Conservation (phyloP, 2,797 vertebrate genomes). For the Tapera naevia region DNA sequence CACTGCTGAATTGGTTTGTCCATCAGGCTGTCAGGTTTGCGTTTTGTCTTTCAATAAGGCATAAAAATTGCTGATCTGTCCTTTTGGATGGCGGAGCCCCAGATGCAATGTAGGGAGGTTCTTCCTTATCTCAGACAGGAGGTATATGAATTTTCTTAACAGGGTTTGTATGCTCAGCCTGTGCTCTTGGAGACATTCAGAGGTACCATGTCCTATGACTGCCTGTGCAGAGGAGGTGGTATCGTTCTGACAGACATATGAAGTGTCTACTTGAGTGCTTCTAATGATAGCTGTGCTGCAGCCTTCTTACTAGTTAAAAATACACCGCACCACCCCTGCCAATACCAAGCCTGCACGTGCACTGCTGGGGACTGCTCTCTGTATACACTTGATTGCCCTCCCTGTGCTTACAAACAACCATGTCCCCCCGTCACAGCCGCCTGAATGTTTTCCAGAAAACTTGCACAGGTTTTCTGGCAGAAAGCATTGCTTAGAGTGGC, state of each 20-base stretch:
- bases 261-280: not conserved
- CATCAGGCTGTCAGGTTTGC: not conserved
- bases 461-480: not conserved
- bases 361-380: not conserved
- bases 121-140: not conserved
- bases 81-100: not conserved
- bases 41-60: not conserved
- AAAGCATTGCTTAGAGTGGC: not conserved
- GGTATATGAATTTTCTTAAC: not conserved
- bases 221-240: not conserved
- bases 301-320: not conserved
- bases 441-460: not conserved
- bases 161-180: not conserved
- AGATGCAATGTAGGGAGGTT: not conserved
- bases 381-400: not conserved
- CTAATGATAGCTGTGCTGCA: not conserved
- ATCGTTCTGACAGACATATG: not conserved
- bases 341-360: not conserved
- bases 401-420: not conserved
- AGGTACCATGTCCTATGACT: too few relatives aligned
- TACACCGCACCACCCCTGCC: not conserved
- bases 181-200: not conserved
- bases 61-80: not conserved
- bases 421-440: not conserved
- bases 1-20: rapidly evolving